Evolutionary conservation across 2,113 vertebrate species (phyloP), one percentile per base, ranked within the genome.

Genomic region (Periophthalmus modestus): DNA sequence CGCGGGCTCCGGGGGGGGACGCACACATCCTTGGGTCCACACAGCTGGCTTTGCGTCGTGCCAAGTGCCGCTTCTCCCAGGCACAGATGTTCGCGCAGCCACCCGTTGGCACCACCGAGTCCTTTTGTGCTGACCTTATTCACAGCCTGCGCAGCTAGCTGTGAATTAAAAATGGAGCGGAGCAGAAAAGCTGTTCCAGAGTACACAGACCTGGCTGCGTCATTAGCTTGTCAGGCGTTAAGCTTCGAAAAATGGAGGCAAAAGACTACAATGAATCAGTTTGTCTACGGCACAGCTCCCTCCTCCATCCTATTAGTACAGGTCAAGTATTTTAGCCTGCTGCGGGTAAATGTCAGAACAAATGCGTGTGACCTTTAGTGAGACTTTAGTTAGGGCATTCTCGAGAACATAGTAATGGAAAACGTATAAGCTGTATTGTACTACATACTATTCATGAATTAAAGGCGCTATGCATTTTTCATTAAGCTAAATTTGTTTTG

Each of bases 61-160:
- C 89, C 88, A 89, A 82, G 75, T 55, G 80, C 54, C 55, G 73
- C 79, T 72, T 81, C 81, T 83, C 81, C 82, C 81, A 77, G 34
- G 82, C 88, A 83, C 90, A 93, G 90, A 91, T 91, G 88, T 88
- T 89, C 72, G 39, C 77, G 79, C 78, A 77, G 87, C 80, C 81
- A 82, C 46, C 68, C 75, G 70, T 71, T 85, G 82, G 81, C 84
- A 85, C 72, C 46, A 19, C 72, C 36, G 4, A 66, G 62, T 73
- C 69, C 77, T 85, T 43, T 83, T 84, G 77, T 83, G 73, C 68
- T 88, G 89, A 90, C 86, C 88, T 88, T 75, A 82, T 89, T 85
- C 75, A 66, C 14, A 10, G 67, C 23, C 57, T 59, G 65, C 76
- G 63, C 62, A 78, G 74, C 81, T 36, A 72, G 75, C 67, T 50